Base-by-base conservation (phyloP, 2,888 invertebrate species). In the Tuberolachnus salignus region DNA sequence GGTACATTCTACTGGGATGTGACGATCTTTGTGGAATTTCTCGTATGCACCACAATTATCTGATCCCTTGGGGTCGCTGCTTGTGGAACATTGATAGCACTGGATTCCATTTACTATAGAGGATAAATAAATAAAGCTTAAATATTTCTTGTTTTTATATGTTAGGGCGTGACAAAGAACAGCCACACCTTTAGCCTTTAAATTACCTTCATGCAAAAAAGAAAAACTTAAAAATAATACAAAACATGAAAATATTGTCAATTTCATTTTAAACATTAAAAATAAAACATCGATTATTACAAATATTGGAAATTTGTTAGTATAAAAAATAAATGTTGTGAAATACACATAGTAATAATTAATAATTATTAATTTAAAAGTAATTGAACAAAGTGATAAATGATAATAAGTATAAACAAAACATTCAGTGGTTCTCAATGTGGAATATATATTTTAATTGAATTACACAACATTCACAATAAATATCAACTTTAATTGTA, bases 61-160 rank as follows among this genome's bases (percentile, higher is more conserved):
- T 83, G 92, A 91, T 10, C 90, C 90, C 83, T 92, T 90, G 3
- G 89, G 89, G 84, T 95, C 94, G 81, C 93, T 92, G 83, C 91
- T 90, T 14, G 95, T 94, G 82, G 95, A 92, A 86, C 98, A 98
- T 85, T 98, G 96, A 85, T 94, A 98, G 86, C 98, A 98, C 84
- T 94, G 80, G n/a, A 72, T 80, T 46, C 73, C 70, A 44, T 49
- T 67, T 0, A 49, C 78, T 78, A 69, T 51, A 78, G 3, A 42
- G 0, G 3, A 63, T 11, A 61, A 61, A 14, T 44, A n/a, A n/a
- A n/a, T n/a, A n/a, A n/a, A n/a, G n/a, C 1, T 53, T 44, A 23
- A 53, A 64, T 64, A 53, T 3, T 34, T 16, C 1, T 44, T 8
- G 34, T 34, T 64, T 44, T 8, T 13, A 26, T 49, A 21, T 42